Percentiles rank a stretch among this genome's conserved stretches.
phyloP scores from a whole-genome alignment of 2,888 invertebrate genomes.

The Alloplasta piceator region DNA sequence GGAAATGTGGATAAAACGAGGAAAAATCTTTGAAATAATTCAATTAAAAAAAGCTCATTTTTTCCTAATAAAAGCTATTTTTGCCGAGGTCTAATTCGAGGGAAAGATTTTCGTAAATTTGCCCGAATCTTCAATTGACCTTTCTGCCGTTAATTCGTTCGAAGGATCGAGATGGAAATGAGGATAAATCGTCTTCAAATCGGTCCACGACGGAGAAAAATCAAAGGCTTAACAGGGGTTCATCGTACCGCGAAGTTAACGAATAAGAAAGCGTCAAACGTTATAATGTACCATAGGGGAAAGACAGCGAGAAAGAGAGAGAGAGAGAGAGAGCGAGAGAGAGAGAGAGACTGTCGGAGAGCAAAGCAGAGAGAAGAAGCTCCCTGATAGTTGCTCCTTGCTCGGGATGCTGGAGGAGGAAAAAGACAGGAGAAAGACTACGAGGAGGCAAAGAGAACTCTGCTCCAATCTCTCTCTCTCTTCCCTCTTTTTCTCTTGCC shows the following conservation, averaged over 20 bases:
- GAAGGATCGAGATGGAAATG: too few relatives aligned
- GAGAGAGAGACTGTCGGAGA: constrained; percentile 4
- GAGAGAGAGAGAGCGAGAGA: constrained; percentile 4
- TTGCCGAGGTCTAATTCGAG: too few relatives aligned
- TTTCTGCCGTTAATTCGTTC: too few relatives aligned
- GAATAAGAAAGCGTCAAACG: constrained; percentile 54
- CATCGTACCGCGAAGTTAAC: constrained; percentile 52
- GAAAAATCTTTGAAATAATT: too few relatives aligned
- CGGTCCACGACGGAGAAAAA: too few relatives aligned
- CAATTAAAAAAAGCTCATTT: too few relatives aligned
- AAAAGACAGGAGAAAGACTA: neutral
- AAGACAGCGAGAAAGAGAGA: neutral
- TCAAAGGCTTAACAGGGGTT: constrained; percentile 23
- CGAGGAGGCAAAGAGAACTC: constrained; percentile 32
- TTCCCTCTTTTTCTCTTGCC: constrained; percentile 58
- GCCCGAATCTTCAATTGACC: too few relatives aligned
- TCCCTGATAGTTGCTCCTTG: constrained; percentile 10
- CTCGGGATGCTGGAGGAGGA: constrained; percentile 16
- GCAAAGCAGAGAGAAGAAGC: constrained; percentile 21
- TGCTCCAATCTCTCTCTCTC: constrained; percentile 51
- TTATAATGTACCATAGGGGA: constrained; percentile 24
- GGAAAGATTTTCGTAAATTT: too few relatives aligned
- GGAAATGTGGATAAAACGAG: too few relatives aligned
- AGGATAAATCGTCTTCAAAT: too few relatives aligned
- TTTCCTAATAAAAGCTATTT: too few relatives aligned